Evolutionary conservation across 2,797 vertebrate species (phyloP), one percentile per base, ranked within the genome.

Genomic region (Notoglanidium macrostoma): DNA sequence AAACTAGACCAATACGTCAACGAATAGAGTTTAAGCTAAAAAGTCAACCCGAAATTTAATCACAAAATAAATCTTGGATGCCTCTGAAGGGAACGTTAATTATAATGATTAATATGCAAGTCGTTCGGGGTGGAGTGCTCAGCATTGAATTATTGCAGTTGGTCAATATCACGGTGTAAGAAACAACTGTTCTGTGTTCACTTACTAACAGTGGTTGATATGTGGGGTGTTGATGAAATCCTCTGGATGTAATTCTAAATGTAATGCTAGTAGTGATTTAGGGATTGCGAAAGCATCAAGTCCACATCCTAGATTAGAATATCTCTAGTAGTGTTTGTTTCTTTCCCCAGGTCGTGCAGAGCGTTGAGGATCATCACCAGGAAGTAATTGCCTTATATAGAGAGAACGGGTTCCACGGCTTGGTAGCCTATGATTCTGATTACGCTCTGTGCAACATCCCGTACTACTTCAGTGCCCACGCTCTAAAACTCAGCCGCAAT

Each of bases 401-500:
- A 94, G 97, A 98, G 93, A 97, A 96, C 32, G 97, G 97, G 87
- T 98, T 99, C 95, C 98, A 99, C 73, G 98, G 97, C 92, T 94
- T 99, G 94, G 95, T 99, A 88, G 98, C 97, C 1, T 98, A 98
- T 81, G 97, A 98, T 95, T 98, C 98, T 0, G 97, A 99, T 94
- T 98, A 99, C 72, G 97, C 98, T 14, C 95, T 99, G 94, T 98
- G 96, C 95, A 98, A 97, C 96, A 96, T 98, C 95, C 97, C 97
- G 10, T 97, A 96, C 95, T 99, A 98, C 95, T 99, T 99, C 95
- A 98, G 97, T 90, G 97, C 97, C 94, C 97, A 98, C 73, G 97
- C 97, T 92, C 97, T 99, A 91, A 99, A 99, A 92, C 96, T 99
- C 94, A 99, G 98, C 95, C 97, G 97, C 90, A 99, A 99, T 5